These are phyloP conservation scores for Garra rufa DNA, from an alignment of 2,113 vertebrate genomes.

Conservation along the genomic window DNA sequence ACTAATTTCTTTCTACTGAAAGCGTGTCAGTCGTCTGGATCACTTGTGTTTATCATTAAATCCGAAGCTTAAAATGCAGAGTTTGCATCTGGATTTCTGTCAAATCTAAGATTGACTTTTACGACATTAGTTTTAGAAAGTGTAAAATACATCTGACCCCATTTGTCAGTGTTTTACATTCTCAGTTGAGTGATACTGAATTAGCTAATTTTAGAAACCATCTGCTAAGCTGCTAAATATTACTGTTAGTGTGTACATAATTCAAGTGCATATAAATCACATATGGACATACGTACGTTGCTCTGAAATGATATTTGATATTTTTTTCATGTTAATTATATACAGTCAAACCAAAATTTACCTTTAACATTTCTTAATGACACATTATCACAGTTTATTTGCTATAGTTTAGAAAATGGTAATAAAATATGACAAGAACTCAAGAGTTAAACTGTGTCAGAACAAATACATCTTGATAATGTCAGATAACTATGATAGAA, in stretches of 20 bases:
- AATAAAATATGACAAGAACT: too few species aligned
- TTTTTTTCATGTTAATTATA: neutral
- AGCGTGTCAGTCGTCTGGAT: conserved; percentile 1
- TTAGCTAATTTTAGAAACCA: conserved; percentile 35
- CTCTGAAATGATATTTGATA: neutral
- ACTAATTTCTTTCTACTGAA: neutral
- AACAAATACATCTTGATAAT: too few species aligned
- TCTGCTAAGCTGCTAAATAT: conserved; percentile 21
- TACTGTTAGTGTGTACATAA: neutral
- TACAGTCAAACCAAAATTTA: too few species aligned
- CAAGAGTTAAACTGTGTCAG: too few species aligned
- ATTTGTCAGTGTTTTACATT: conserved; percentile 34
- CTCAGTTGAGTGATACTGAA: conserved; percentile 8
- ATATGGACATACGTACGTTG: neutral
- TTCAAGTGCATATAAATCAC: neutral
- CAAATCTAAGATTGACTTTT: neutral
- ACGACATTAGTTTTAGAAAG: conserved; percentile 19
- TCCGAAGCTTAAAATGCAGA: conserved; percentile 10
- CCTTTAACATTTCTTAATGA: too few species aligned
- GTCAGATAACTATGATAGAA: too few species aligned
- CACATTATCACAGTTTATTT: too few species aligned
- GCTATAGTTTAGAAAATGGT: too few species aligned
- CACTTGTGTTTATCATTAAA: neutral
- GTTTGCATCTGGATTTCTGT: neutral
- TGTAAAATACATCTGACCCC: conserved; percentile 29